Percentiles rank a stretch among this genome's conserved stretches.
phyloP scores from a whole-genome alignment of 1,140 invertebrate species.

The Lanistes nyassanus region DNA sequence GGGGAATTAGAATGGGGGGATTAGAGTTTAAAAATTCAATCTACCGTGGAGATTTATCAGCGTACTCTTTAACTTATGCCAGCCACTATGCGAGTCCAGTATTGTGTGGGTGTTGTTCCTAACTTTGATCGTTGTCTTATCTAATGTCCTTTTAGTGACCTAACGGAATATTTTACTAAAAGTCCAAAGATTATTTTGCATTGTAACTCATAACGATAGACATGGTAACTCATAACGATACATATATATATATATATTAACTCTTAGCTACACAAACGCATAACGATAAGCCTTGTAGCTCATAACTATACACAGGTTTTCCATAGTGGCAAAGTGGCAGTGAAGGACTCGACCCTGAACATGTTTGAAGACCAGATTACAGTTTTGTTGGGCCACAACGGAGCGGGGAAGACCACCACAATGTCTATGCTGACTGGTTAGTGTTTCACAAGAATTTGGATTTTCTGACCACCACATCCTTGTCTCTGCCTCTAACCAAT shows the following conservation, averaged over 20 bases:
- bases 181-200: not conserved
- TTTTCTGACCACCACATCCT: not conserved
- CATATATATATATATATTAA: too few relatives aligned
- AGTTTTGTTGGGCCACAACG: slow-evolving; percentile 73
- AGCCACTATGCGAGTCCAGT: not conserved
- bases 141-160: not conserved
- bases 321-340: slow-evolving; percentile 47
- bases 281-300: too few relatives aligned
- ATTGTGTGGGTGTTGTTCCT: not conserved
- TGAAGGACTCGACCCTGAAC: slow-evolving; percentile 59
- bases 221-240: not conserved
- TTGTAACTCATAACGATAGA: not conserved
- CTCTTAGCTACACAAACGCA: too few relatives aligned
- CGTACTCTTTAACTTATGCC: not conserved
- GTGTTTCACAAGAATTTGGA: not conserved
- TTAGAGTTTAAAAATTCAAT: too few relatives aligned
- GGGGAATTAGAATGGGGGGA: too few relatives aligned
- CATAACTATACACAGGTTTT: not conserved
- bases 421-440: slow-evolving; percentile 76
- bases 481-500: not conserved
- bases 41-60: too few relatives aligned
- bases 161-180: not conserved
- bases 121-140: not conserved
- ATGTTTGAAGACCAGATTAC: slow-evolving; percentile 69
- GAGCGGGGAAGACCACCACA: slow-evolving; percentile 75